phyloP scores from a whole-genome alignment of 2,113 vertebrate species.

The Verasper variegatus region DNA sequence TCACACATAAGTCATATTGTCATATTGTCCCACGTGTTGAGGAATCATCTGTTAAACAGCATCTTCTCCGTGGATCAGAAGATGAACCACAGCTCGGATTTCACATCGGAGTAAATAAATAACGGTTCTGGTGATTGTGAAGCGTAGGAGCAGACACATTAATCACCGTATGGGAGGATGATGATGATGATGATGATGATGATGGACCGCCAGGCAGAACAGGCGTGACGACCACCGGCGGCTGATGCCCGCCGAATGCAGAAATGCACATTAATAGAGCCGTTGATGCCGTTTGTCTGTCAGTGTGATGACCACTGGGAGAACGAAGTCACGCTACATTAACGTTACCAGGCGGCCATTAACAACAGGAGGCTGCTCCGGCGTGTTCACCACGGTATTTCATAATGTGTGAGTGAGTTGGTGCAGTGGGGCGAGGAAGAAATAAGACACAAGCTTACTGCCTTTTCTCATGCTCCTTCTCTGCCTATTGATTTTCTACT shows the following conservation, averaged over 20 bases:
- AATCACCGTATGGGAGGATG: too few species aligned
- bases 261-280: slow-evolving; percentile 26
- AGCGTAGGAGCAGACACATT: neutral
- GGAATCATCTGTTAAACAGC: too few species aligned
- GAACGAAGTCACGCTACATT: slow-evolving; percentile 43
- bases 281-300: neutral
- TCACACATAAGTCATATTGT: too few species aligned
- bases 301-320: slow-evolving; percentile 14
- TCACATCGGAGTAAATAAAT: slow-evolving; percentile 39
- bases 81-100: slow-evolving; percentile 12
- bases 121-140: neutral
- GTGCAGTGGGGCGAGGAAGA: too few species aligned
- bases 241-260: neutral
- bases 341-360: slow-evolving; percentile 40
- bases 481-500: too few species aligned
- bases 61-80: too few species aligned
- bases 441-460: too few species aligned
- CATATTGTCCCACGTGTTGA: too few species aligned
- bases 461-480: too few species aligned
- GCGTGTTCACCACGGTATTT: neutral
- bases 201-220: neutral
- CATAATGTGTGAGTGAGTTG: too few species aligned
- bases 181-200: too few species aligned
- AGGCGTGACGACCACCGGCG: neutral
- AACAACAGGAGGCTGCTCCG: slow-evolving; percentile 7